A percentile compares a stretch with the other conserved stretches of the same genome.
phyloP scores from a whole-genome alignment of 2,113 vertebrate genomes.

The Phaethon lepturus region DNA sequence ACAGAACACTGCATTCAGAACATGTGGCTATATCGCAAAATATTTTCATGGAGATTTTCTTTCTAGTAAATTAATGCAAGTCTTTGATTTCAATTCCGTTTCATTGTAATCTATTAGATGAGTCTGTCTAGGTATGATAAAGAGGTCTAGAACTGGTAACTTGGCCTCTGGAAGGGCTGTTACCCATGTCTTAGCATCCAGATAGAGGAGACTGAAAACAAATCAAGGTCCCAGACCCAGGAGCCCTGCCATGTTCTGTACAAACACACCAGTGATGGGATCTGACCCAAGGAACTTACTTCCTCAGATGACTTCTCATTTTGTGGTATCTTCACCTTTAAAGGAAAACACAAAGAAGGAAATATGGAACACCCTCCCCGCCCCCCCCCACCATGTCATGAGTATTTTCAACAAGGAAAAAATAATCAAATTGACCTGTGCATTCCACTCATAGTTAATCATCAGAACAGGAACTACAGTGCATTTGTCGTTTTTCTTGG shows the following conservation, averaged over 20 bases:
- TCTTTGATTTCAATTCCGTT: not conserved
- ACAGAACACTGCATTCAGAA: not conserved
- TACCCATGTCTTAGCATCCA: not conserved
- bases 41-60: not conserved
- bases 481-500: not conserved
- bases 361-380: accelerated
- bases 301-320: not conserved
- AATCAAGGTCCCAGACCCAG: not conserved
- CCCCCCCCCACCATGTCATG: accelerated
- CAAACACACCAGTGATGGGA: not conserved
- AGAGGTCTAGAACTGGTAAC: not conserved
- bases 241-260: not conserved
- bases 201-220: not conserved
- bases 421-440: not conserved
- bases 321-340: not conserved
- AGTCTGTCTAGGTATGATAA: not conserved
- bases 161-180: not conserved
- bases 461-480: not conserved
- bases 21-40: not conserved
- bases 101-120: not conserved
- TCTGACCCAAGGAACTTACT: not conserved
- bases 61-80: not conserved
- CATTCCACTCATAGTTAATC: not conserved
- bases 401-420: not conserved
- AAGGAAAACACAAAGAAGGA: not conserved